Base-by-base conservation (phyloP, 2,113 vertebrate species). In the Kobus ellipsiprymnus region DNA sequence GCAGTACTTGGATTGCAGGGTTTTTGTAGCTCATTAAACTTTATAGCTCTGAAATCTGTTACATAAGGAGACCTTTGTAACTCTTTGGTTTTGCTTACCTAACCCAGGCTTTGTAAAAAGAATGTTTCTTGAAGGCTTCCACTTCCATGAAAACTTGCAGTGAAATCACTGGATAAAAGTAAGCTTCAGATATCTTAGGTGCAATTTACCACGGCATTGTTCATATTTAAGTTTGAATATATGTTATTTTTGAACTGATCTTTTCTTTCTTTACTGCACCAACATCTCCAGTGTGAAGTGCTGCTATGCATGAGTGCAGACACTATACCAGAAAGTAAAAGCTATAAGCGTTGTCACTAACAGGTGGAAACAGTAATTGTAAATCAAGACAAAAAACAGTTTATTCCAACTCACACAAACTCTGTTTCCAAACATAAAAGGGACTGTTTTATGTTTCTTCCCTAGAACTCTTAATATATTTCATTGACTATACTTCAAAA, bases 1-100 rank as follows among this genome's bases (percentile, higher is more conserved):
- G 50, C 44, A 93, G 60, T 36, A 23, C 30, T 62, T n/a, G 94
- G 21, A 89, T 25, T 59, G 14, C 0, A 64, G 27, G 4, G 12
- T 78, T 95, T 96, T 96, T 30, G 83, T 44, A 29, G 54, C 17
- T 95, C 9, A 27, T 62, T 87, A 97, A 90, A 19, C 44, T 97
- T 97, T 74, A 85, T 1, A 81, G 23, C 27, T 88, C 64, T 87
- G 21, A 52, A 57, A 48, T 84, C 23, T 82, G 10, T 95, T 92
- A 91, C 48, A 44, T 5, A 64, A 95, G 55, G 19, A 93, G 3
- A 55, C 8, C 46, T 59, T 30, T 54, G 21, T 29, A 55, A 96
- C 29, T 36, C 27, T 16, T 36, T 60, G 44, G 15, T 27, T 59
- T 62, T 93, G 57, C 52, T 62, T 92, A 67, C 29, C 50, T 93